Evolutionary conservation across 2,113 vertebrate genomes (phyloP).

Genomic region (Halcyon malimbica): DNA sequence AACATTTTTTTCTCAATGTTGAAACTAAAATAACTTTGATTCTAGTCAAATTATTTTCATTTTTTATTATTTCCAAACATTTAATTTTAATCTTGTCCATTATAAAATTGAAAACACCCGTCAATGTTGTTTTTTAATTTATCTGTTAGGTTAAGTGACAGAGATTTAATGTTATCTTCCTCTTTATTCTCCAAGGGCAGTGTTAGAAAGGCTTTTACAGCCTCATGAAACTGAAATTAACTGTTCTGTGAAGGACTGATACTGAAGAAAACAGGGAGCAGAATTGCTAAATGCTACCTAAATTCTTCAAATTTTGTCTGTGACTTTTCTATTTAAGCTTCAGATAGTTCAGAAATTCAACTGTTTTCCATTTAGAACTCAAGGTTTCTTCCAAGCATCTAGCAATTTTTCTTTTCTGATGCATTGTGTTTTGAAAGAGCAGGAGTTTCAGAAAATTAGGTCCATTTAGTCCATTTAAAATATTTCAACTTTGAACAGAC

Average conservation of each 20-base stretch:
- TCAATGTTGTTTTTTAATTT: background rate
- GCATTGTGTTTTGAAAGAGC: background rate
- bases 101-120: background rate
- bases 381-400: background rate
- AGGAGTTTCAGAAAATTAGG: background rate
- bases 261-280: background rate
- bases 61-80: background rate
- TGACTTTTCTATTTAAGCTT: background rate
- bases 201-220: background rate
- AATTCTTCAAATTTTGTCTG: background rate
- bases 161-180: background rate
- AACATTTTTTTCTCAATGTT: background rate
- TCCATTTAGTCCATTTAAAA: background rate
- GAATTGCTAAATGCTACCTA: background rate
- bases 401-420: background rate
- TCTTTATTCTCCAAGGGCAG: background rate
- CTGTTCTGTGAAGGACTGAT: background rate
- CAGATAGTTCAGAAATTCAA: background rate
- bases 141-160: background rate
- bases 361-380: background rate
- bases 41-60: background rate
- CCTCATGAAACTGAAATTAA: background rate
- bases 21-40: background rate
- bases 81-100: background rate
- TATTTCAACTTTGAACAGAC: background rate